Evolutionary conservation across 2,113 vertebrate species (phyloP), one percentile per base, ranked within the genome.

Genomic region (Bubo blakistoni): DNA sequence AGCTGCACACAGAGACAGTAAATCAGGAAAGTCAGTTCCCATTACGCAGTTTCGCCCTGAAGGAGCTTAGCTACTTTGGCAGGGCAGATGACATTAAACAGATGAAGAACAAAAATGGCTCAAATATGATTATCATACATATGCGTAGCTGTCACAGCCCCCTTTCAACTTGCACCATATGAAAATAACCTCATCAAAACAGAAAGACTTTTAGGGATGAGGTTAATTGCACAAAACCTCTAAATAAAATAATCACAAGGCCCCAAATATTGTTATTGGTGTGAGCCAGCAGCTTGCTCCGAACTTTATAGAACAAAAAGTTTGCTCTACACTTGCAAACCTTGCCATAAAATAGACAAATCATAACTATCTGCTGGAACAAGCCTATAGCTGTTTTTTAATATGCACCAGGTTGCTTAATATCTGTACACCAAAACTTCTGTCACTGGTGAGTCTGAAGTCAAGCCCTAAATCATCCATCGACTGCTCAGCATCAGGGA

Each of bases 61-160:
- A 94, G 95, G 89, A 94, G 78, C 85, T 94, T 55, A 85, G 84
- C 92, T 91, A 36, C 96, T 96, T 92, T 91, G 94, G 92, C 91
- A 88, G 96, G 4, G 3, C 71, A 76, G 86, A 93, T 93, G 96
- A 97, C 97, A 97, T 95, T 93, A 95, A 96, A 88, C 94, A 95
- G 97, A 96, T 88, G 89, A 97, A 70, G 97, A 90, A 95, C 92
- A 93, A 93, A 96, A 97, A 86, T 57, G 88, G 86, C 95, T 92
- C 78, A 78, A 76, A 91, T 67, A 65, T 54, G 88, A 95, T 94
- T 94, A 92, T 67, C 88, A 90, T 88, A 88, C 67, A 38, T 70
- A 73, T 52, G 91, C 7, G 17, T 46, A 66, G 81, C 91, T 97
- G 82, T 61, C 86, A 63, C 87, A 72, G 57, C 38, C 80, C 80